These are phyloP conservation scores for Amphipyra tragopoginis DNA, from an alignment of 2,888 invertebrate species.

Conservation along the genomic window DNA sequence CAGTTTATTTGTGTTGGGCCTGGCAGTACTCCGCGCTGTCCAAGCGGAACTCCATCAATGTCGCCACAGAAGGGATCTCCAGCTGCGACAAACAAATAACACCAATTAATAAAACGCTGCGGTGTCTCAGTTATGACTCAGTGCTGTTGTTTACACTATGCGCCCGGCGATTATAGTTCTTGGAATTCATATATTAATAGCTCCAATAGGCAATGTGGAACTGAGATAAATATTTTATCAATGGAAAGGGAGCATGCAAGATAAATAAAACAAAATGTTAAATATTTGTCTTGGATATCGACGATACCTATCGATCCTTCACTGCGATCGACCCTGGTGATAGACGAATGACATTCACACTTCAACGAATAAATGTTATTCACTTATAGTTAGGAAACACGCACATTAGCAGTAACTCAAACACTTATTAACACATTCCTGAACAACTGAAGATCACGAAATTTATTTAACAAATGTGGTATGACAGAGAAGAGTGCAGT, in stretches of 20 bases:
- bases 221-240: slow-evolving; percentile 22
- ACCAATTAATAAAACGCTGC: slow-evolving; percentile 34
- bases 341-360: slow-evolving; percentile 31
- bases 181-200: slow-evolving; percentile 37
- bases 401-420: slow-evolving; percentile 49
- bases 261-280: slow-evolving; percentile 25
- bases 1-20: slow-evolving; percentile 98
- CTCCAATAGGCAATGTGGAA: slow-evolving; percentile 10
- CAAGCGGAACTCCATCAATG: slow-evolving; percentile 99
- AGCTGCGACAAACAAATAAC: slow-evolving; percentile 91
- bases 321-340: slow-evolving; percentile 24
- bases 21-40: slow-evolving; percentile 99
- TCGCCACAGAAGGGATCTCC: slow-evolving; percentile 96
- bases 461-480: slow-evolving; percentile 69
- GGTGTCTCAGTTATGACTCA: slow-evolving; percentile 24
- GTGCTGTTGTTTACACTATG: slow-evolving; percentile 34
- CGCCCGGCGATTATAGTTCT: slow-evolving; percentile 31
- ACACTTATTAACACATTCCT: slow-evolving; percentile 75
- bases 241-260: slow-evolving; percentile 11
- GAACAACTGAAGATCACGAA: slow-evolving; percentile 70
- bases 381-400: slow-evolving; percentile 15
- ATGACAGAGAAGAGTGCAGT: slow-evolving; percentile 67
- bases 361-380: slow-evolving; percentile 28
- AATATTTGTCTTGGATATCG: slow-evolving; percentile 43
- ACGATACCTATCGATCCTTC: slow-evolving; percentile 34